Percentiles rank a stretch among this genome's conserved stretches.
Evolutionary conservation across 92 coral and sea anemone species (phyloP).

Genomic region (Chrysogorgia sp.): DNA sequence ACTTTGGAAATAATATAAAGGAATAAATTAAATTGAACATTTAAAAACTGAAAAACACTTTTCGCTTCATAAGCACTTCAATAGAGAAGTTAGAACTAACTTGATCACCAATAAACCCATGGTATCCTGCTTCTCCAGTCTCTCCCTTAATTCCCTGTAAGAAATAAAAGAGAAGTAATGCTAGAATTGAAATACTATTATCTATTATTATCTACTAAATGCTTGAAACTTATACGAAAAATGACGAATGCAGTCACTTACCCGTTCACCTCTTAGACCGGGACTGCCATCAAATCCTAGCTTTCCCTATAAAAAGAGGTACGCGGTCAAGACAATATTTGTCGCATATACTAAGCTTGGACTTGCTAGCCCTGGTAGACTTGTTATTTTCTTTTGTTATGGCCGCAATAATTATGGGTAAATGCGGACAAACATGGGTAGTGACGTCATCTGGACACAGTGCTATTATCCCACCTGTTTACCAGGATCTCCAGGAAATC

Average conservation of each 20-base stretch:
- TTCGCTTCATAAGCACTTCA: no score
- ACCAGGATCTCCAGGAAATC: slow-evolving; percentile 18
- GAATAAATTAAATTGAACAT: no score
- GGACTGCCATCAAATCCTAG: slow-evolving; percentile 1
- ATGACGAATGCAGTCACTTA: not conserved
- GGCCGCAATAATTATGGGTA: no score
- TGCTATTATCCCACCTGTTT: not conserved
- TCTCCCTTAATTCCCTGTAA: slow-evolving; percentile 10
- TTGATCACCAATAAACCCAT: slow-evolving; percentile 1
- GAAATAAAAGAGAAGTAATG: not conserved
- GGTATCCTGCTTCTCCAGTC: slow-evolving; percentile 13
- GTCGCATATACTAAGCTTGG: no score
- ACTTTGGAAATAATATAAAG: no score
- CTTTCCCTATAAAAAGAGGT: slow-evolving; percentile 7
- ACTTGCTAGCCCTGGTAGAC: no score
- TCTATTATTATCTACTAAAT: not conserved
- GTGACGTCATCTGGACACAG: not conserved
- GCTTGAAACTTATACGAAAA: not conserved
- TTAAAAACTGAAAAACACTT: no score
- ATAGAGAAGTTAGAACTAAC: slow-evolving; percentile 2
- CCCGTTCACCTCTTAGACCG: slow-evolving; percentile 18
- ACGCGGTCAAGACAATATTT: no score
- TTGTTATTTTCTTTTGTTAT: no score
- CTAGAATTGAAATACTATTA: not conserved
- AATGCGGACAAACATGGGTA: no score